Evolutionary conservation across 2,113 vertebrate species (phyloP).

Genomic region (Hymenochirus boettgeri): DNA sequence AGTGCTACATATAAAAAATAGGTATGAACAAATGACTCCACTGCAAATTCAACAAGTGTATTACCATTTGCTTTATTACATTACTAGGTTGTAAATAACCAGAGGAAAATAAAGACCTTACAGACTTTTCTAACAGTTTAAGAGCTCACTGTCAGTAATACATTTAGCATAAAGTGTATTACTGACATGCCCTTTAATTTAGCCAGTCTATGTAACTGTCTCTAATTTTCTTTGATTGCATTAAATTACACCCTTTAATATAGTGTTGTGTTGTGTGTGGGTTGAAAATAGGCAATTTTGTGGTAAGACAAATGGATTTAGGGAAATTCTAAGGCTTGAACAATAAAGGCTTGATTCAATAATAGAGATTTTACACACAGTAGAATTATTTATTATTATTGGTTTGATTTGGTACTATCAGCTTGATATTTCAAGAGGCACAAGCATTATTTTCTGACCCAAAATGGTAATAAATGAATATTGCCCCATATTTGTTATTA

Average conservation of each 20-base stretch:
- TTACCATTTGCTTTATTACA: not conserved
- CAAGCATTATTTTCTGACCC: too few species aligned
- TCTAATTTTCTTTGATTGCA: constrained; percentile 73
- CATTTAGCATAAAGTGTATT: constrained; percentile 76
- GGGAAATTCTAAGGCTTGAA: not conserved
- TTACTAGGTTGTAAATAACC: not conserved
- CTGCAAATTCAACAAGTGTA: not conserved
- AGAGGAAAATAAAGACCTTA: not conserved
- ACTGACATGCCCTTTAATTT: constrained; percentile 74
- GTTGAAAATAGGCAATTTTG: constrained; percentile 71
- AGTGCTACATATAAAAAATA: too few species aligned
- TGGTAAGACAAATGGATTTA: constrained; percentile 38
- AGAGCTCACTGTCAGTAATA: constrained; percentile 66
- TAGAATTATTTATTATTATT: too few species aligned
- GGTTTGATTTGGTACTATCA: too few species aligned
- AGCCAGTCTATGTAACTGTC: constrained; percentile 71
- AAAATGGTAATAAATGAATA: too few species aligned
- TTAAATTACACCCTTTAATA: constrained; percentile 73
- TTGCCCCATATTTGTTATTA: too few species aligned
- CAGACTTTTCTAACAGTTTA: constrained; percentile 12
- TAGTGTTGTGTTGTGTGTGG: constrained; percentile 62
- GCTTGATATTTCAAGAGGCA: too few species aligned
- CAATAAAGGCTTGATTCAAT: too few species aligned
- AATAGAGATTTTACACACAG: too few species aligned
- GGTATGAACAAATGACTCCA: too few species aligned